These are phyloP conservation scores for Drosophila macrospina DNA, from an alignment of 2,888 invertebrate species.

Conservation along the genomic window DNA sequence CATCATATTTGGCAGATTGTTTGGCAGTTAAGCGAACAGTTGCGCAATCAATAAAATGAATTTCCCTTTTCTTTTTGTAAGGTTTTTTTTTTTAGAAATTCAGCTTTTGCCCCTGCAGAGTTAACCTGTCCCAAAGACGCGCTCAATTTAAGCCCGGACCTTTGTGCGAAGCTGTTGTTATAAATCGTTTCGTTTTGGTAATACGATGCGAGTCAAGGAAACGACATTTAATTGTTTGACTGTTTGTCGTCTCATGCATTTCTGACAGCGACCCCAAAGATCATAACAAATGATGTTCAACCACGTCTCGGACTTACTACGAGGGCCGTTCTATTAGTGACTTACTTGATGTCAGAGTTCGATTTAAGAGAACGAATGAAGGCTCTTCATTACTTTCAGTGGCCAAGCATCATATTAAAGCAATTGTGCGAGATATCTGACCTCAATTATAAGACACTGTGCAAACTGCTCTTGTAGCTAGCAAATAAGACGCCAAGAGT, in stretches of 20 bases:
- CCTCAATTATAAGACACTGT: no score
- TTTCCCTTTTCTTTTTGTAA: conserved; percentile 39
- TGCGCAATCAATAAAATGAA: conserved; percentile 71
- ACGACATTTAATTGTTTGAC: conserved; percentile 70
- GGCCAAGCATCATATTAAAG: neutral
- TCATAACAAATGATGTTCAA: conserved; percentile 39
- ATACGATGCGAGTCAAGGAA: conserved; percentile 15
- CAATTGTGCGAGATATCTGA: neutral
- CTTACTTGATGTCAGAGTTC: no score
- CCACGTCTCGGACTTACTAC: neutral
- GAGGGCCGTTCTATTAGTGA: neutral
- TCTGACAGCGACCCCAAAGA: conserved; percentile 20
- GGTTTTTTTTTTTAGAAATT: conserved; percentile 13
- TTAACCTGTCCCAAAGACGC: conserved; percentile 23
- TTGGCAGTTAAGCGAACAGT: conserved; percentile 63
- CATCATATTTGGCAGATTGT: conserved; percentile 60
- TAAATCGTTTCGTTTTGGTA: conserved; percentile 11
- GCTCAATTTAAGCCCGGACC: conserved; percentile 42
- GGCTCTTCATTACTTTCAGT: no score
- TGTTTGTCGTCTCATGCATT: conserved; percentile 58
- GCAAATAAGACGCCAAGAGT: conserved; percentile 2
- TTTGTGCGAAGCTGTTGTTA: conserved; percentile 17
- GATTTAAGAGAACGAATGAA: no score
- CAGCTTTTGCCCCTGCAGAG: conserved; percentile 5
- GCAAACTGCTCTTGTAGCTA: neutral